Evolutionary conservation across 2,113 vertebrate species (phyloP).

Genomic region (Orientallactaga bullata): DNA sequence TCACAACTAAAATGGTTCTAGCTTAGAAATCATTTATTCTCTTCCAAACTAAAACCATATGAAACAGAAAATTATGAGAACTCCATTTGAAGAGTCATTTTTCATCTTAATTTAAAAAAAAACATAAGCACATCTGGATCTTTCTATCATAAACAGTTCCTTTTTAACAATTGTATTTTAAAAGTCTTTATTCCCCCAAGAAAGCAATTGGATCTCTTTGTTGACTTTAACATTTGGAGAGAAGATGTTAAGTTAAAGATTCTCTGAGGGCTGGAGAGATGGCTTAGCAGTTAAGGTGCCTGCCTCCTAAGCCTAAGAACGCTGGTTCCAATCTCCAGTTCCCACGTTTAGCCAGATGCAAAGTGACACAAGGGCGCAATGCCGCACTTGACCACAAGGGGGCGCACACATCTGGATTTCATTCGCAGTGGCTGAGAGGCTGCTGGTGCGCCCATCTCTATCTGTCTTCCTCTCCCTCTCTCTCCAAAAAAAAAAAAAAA

Average conservation of each 20-base stretch:
- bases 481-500: no score
- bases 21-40: conserved; percentile 1
- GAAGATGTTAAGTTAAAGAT: conserved; percentile 48
- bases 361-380: no score
- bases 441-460: no score
- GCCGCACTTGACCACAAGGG: no score
- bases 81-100: background rate
- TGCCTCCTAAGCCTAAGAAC: no score
- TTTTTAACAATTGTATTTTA: background rate
- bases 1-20: background rate
- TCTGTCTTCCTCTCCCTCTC: no score
- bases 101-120: conserved; percentile 12
- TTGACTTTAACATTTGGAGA: conserved; percentile 53
- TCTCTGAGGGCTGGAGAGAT: no score
- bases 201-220: conserved; percentile 21
- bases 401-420: no score
- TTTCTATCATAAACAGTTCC: background rate
- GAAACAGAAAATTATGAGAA: background rate
- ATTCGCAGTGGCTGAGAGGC: no score
- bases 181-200: conserved; percentile 1
- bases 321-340: no score
- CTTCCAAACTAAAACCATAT: background rate
- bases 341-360: no score
- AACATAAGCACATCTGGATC: conserved; percentile 61
- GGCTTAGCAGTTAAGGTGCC: no score